phyloP scores from a whole-genome alignment of 2,797 vertebrate genomes.

The Lepus oiostolus region DNA sequence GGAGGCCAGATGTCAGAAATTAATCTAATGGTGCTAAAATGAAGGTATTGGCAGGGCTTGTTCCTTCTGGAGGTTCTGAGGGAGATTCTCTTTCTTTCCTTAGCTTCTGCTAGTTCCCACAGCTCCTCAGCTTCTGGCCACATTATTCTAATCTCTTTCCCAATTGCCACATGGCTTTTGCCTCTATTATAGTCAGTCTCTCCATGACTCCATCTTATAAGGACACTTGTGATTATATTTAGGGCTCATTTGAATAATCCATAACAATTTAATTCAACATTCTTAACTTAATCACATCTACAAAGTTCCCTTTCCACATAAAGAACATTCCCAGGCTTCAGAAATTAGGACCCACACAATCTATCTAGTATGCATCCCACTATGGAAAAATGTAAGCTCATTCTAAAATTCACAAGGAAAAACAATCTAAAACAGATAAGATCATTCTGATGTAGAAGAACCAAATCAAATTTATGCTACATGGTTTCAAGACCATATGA shows the following conservation, averaged over 20 bases:
- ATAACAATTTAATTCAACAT: neutral
- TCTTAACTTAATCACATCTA: neutral
- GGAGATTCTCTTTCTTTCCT: neutral
- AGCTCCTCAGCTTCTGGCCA: neutral
- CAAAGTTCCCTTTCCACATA: neutral
- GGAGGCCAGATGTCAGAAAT: neutral
- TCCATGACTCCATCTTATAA: neutral
- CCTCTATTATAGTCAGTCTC: neutral
- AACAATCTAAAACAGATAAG: neutral
- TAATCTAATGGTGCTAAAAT: neutral
- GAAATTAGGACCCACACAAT: neutral
- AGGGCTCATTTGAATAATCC: neutral
- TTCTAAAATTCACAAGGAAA: slow-evolving; percentile 23
- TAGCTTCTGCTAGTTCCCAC: neutral
- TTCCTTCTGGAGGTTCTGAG: neutral
- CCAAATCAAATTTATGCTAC: neutral
- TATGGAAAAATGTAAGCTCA: neutral
- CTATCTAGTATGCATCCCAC: neutral
- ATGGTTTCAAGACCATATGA: neutral
- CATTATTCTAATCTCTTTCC: neutral
- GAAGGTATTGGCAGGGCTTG: neutral
- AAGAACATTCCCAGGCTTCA: neutral
- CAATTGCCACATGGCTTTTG: neutral
- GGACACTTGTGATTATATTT: neutral
- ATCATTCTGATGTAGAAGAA: neutral